phyloP scores from a whole-genome alignment of 2,888 invertebrate genomes.

The Drosophila austrosaltans region DNA sequence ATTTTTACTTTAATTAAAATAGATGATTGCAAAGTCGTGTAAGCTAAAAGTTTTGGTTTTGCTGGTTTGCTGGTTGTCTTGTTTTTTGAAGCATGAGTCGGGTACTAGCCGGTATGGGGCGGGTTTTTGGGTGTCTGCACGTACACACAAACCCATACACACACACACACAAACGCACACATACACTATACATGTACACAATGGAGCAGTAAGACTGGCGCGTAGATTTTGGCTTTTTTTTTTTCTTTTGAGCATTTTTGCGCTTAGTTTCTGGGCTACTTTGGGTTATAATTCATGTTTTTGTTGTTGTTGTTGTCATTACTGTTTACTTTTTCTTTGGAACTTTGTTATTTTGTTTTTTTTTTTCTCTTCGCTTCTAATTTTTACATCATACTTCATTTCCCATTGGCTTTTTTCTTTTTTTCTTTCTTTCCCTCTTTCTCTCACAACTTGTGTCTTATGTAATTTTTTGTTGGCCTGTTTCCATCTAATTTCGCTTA shows the following conservation, averaged over 20 bases:
- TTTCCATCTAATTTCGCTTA: constrained; percentile 45
- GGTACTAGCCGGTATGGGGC: constrained; percentile 41
- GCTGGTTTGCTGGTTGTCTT: constrained; percentile 27
- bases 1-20: too few species aligned
- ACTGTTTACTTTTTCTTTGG: constrained; percentile 50
- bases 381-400: constrained; percentile 49
- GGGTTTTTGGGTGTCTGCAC: constrained; percentile 55
- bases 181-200: background rate
- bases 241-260: constrained; percentile 47
- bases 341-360: constrained; percentile 34
- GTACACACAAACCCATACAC: constrained; percentile 32
- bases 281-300: constrained; percentile 30
- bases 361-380: constrained; percentile 21
- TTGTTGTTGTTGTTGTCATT: constrained; percentile 54
- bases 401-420: constrained; percentile 38
- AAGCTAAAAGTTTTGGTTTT: background rate
- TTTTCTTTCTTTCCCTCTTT: constrained; percentile 11
- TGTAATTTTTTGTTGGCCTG: constrained; percentile 52
- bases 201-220: constrained; percentile 37
- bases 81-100: constrained; percentile 43
- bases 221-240: constrained; percentile 28
- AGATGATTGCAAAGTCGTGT: constrained; percentile 19
- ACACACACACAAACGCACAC: background rate
- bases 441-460: constrained; percentile 40
- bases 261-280: constrained; percentile 38